Evolutionary conservation across 2,113 vertebrate genomes (phyloP), one percentile per base, ranked within the genome.

Genomic region (Xiphorhynchus elegans): DNA sequence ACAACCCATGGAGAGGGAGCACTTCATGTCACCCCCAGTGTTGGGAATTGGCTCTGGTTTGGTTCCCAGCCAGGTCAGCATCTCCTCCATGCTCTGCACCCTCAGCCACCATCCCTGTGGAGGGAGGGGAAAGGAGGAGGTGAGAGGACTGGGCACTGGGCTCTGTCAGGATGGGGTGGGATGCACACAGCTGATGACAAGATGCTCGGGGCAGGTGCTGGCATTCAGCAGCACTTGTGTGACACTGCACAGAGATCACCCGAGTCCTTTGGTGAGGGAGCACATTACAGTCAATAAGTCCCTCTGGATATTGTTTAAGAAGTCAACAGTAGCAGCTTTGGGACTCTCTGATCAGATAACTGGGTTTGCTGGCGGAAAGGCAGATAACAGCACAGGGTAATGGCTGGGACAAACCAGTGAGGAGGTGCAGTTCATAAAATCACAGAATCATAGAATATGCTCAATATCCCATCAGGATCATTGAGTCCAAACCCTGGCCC

Each of bases 41-140:
- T 28, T 26, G 67, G 56, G 49, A 29, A 11, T 24, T 0, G 1
- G 13, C 9, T 24, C 66, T 46, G 92, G 6, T 10, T 50, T 3
- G 3, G 24, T 2, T 17, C n/a, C 9, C n/a, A 67, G 28, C 0
- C 19, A 12, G 40, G 35, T 0, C 4, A 37, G 15, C 4, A 0
- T 7, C 19, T 17, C 33, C 73, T 73, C 50, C 16, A 7, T 1
- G n/a, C 70, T 10, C 47, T 37, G 47, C 55, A 29, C 33, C 67
- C 69, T 40, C 80, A 23, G 11, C 69, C 49, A 11, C 17, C 2
- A 4, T 1, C 29, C 10, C 52, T 1, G 4, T 2, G 59, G 6
- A n/a, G 44, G 60, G 31, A 82, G 33, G 33, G 46, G 53, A 5
- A 33, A 11, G 63, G 26, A 46, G 49, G 0, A 50, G 24, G 24